phyloP scores from a whole-genome alignment of 2,113 vertebrate species.

The Picathartes gymnocephalus region DNA sequence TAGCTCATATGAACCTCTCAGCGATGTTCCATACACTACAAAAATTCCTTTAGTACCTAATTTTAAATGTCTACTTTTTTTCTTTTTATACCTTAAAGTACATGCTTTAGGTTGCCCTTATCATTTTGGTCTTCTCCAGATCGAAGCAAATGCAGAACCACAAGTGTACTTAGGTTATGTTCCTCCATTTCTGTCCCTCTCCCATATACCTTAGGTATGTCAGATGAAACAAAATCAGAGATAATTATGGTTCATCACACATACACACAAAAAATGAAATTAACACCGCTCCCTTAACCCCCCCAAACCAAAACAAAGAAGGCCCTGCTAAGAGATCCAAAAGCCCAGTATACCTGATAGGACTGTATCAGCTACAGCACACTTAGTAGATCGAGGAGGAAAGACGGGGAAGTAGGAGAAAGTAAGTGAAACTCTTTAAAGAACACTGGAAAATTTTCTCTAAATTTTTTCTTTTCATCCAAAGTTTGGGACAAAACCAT shows the following conservation, averaged over 20 bases:
- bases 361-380: not conserved
- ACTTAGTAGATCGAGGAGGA: not conserved
- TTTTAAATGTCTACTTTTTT: not conserved
- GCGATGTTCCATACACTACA: not conserved
- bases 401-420: not conserved
- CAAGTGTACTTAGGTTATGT: not conserved
- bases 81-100: not conserved
- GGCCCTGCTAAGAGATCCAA: not conserved
- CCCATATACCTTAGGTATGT: not conserved
- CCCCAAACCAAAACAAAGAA: not conserved
- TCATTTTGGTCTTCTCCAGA: not conserved
- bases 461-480: not conserved
- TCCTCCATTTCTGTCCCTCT: not conserved
- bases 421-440: not conserved
- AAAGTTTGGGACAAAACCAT: not conserved
- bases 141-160: not conserved
- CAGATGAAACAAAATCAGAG: not conserved
- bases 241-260: not conserved
- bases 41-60: not conserved
- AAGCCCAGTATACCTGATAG: not conserved
- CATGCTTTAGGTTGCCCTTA: not conserved
- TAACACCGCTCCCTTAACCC: accelerated
- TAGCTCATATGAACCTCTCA: not conserved
- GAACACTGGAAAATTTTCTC: not conserved
- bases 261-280: not conserved